These are phyloP conservation scores for Caenorhabditis brenneri DNA, from an alignment of 1,140 invertebrate genomes.

Conservation along the genomic window DNA sequence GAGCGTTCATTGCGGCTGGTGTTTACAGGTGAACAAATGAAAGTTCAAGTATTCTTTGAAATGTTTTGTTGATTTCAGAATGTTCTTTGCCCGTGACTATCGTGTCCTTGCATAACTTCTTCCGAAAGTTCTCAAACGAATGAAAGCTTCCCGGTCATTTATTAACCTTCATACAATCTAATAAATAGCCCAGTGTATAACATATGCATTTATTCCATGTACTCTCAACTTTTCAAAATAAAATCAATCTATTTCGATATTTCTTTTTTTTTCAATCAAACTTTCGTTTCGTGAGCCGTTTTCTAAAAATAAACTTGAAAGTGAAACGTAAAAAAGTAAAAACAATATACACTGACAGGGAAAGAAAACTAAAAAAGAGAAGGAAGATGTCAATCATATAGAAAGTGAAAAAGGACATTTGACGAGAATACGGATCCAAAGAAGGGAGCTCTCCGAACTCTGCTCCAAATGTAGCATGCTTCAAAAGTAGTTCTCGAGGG, in stretches of 20 bases:
- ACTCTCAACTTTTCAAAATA: no score
- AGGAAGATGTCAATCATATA: slow-evolving; percentile 13
- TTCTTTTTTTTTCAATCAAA: not conserved
- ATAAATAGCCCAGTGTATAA: not conserved
- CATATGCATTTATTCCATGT: no score
- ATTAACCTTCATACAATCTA: not conserved
- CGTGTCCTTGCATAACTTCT: slow-evolving; percentile 44
- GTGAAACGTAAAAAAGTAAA: not conserved
- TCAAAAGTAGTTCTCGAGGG: not conserved
- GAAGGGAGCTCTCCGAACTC: not conserved
- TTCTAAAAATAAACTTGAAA: not conserved
- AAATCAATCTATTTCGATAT: not conserved
- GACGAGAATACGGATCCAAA: not conserved
- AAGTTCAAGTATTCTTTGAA: not conserved
- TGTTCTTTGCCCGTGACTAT: slow-evolving; percentile 50
- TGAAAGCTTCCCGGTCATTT: not conserved
- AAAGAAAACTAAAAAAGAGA: not conserved
- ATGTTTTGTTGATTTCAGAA: slow-evolving; percentile 19
- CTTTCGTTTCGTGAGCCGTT: not conserved
- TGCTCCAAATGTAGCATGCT: not conserved
- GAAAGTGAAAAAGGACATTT: slow-evolving; percentile 12
- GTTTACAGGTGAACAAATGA: slow-evolving; percentile 16
- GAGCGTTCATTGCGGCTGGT: slow-evolving; percentile 65
- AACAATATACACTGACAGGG: not conserved
- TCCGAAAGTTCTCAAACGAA: not conserved